Evolutionary conservation across 2,888 invertebrate genomes (phyloP).

Genomic region (Ennomos quercinarius): DNA sequence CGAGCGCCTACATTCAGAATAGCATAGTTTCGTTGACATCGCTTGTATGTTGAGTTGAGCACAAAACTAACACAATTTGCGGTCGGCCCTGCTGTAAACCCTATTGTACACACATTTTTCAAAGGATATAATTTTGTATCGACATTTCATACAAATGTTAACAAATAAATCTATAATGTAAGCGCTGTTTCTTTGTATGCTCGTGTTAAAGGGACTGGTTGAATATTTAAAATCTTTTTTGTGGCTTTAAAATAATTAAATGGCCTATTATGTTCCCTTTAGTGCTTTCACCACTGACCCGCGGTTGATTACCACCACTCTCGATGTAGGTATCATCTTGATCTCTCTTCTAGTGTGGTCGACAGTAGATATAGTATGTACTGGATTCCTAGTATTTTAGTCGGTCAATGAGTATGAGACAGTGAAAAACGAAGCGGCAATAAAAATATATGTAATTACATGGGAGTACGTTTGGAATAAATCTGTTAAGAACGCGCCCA

Average conservation of each 20-base stretch:
- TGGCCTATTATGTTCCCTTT: neutral
- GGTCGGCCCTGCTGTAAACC: neutral
- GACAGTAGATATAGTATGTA: slow-evolving; percentile 13
- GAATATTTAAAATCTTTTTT: neutral
- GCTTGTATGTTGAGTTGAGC: too few species aligned
- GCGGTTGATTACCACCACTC: neutral
- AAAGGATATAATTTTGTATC: slow-evolving; percentile 15
- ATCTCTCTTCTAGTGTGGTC: slow-evolving; percentile 1
- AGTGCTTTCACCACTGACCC: slow-evolving; percentile 6
- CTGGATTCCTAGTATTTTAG: slow-evolving; percentile 7
- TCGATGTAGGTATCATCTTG: slow-evolving; percentile 9
- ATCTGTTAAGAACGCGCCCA: slow-evolving; percentile 50
- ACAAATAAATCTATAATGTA: slow-evolving; percentile 14
- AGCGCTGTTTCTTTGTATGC: slow-evolving; percentile 8
- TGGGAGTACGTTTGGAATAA: slow-evolving; percentile 30
- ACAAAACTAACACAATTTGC: neutral
- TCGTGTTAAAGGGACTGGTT: neutral
- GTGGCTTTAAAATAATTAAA: slow-evolving; percentile 2
- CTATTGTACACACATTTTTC: slow-evolving; percentile 11
- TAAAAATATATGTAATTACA: slow-evolving; percentile 27
- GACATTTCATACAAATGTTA: slow-evolving; percentile 7
- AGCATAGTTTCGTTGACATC: too few species aligned
- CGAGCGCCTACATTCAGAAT: too few species aligned
- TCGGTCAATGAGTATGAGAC: slow-evolving; percentile 26
- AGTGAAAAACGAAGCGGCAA: slow-evolving; percentile 31